These are phyloP conservation scores for Carduelis carduelis DNA, from an alignment of 2,797 vertebrate species.

Conservation along the genomic window DNA sequence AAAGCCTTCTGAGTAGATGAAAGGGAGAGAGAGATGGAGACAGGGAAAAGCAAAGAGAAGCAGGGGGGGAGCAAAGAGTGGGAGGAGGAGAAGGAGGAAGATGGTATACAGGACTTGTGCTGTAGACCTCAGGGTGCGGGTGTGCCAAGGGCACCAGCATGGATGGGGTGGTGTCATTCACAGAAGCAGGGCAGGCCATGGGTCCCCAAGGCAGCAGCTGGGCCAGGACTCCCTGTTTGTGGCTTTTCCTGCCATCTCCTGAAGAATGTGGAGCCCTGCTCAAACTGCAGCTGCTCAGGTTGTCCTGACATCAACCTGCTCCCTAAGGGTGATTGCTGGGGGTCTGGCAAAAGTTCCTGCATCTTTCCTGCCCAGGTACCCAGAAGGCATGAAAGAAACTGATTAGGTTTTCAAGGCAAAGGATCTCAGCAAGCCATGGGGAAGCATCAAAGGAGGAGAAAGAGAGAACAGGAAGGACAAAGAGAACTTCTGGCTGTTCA, in stretches of 20 bases:
- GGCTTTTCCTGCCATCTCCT: not conserved
- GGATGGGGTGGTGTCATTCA: not conserved
- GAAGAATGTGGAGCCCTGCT: not conserved
- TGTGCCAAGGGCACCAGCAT: not conserved
- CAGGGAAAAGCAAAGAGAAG: constrained; percentile 55
- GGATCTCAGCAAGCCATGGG: not conserved
- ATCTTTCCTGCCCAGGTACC: not conserved
- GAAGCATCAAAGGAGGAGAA: not conserved
- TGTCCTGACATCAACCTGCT: not conserved
- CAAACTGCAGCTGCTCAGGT: not conserved
- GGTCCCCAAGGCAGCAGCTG: not conserved
- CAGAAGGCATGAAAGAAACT: not conserved
- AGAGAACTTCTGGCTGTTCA: not conserved
- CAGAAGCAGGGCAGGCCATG: not conserved
- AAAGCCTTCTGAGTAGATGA: constrained; percentile 97
- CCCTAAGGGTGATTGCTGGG: not conserved
- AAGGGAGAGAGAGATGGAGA: constrained; percentile 78
- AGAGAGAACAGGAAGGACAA: not conserved
- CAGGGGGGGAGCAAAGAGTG: not conserved
- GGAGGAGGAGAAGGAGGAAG: not conserved
- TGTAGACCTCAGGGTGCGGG: not conserved
- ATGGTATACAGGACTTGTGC: not conserved
- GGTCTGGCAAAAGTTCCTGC: not conserved
- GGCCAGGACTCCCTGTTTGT: not conserved
- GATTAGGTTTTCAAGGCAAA: not conserved